Conservation (phyloP, 2,113 vertebrate genomes). For the Neogale vison region DNA sequence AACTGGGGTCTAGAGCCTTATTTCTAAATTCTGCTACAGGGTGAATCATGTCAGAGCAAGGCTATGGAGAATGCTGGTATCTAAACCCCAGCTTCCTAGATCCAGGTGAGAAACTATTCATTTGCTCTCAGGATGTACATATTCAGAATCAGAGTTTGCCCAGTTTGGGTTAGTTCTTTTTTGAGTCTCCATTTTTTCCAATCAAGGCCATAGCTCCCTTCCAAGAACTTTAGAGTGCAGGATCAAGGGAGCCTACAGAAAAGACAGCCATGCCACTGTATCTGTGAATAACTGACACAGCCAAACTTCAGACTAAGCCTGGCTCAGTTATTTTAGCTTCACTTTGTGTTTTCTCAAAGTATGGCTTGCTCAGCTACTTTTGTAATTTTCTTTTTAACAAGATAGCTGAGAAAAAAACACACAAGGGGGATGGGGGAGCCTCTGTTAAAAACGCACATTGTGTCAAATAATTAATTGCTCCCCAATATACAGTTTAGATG, state of each 20-base stretch:
- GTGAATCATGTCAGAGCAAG: background rate
- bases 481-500: slow-evolving; percentile 43
- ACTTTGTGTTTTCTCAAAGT: slow-evolving; percentile 17
- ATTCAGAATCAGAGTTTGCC: background rate
- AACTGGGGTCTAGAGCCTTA: background rate
- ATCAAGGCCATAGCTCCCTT: background rate
- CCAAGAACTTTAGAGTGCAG: background rate
- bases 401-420: background rate
- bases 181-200: background rate
- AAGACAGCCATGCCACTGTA: background rate
- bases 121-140: background rate
- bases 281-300: background rate
- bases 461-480: slow-evolving; percentile 61
- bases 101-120: background rate
- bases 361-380: slow-evolving; percentile 33
- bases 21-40: slow-evolving; percentile 7
- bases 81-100: background rate
- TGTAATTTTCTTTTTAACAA: background rate
- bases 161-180: background rate
- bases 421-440: background rate
- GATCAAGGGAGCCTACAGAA: background rate
- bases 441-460: slow-evolving; percentile 26
- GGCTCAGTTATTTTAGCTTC: background rate
- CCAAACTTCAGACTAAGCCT: background rate
- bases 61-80: background rate